These are phyloP conservation scores for Eretmocerus hayati DNA, from an alignment of 2,888 invertebrate genomes.

Conservation along the genomic window DNA sequence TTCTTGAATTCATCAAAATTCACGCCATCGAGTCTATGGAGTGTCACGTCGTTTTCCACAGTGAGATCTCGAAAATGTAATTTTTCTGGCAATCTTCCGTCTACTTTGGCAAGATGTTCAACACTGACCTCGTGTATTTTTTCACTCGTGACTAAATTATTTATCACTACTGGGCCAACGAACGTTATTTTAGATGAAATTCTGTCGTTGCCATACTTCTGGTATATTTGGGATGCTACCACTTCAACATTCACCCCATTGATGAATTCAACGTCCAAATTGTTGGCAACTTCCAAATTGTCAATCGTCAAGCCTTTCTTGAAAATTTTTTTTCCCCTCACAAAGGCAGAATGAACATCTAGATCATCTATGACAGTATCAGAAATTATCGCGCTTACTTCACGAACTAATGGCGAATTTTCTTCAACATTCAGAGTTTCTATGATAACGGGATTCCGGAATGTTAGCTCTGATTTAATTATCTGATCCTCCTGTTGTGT, in stretches of 20 bases:
- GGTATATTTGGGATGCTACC: conserved; percentile 30
- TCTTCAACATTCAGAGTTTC: conserved; percentile 13
- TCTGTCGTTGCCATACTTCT: conserved; percentile 23
- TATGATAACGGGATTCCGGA: conserved; percentile 20
- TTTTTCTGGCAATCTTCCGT: conserved; percentile 25
- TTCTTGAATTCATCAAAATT: conserved; percentile 32
- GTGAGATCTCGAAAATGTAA: conserved; percentile 29
- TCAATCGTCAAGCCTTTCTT: conserved; percentile 21
- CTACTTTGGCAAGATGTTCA: conserved; percentile 18
- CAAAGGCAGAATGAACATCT: conserved; percentile 5
- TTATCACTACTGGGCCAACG: conserved; percentile 22
- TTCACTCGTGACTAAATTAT: conserved; percentile 21
- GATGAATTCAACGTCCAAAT: conserved; percentile 26
- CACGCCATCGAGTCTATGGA: conserved; percentile 29
- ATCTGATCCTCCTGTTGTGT: conserved; percentile 28
- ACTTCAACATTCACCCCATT: conserved; percentile 28
- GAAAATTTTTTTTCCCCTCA: conserved; percentile 31
- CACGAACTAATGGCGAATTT: conserved; percentile 4
- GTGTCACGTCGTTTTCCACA: conserved; percentile 20
- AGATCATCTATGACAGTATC: conserved; percentile 26
- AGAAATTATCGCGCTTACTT: conserved; percentile 24
- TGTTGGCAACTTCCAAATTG: conserved; percentile 24
- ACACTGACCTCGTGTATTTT: conserved; percentile 26
- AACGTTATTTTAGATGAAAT: conserved; percentile 26
- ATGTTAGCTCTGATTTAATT: conserved; percentile 24